These are phyloP conservation scores for Ailurus styani DNA, from an alignment of 2,113 vertebrate genomes.

Conservation along the genomic window DNA sequence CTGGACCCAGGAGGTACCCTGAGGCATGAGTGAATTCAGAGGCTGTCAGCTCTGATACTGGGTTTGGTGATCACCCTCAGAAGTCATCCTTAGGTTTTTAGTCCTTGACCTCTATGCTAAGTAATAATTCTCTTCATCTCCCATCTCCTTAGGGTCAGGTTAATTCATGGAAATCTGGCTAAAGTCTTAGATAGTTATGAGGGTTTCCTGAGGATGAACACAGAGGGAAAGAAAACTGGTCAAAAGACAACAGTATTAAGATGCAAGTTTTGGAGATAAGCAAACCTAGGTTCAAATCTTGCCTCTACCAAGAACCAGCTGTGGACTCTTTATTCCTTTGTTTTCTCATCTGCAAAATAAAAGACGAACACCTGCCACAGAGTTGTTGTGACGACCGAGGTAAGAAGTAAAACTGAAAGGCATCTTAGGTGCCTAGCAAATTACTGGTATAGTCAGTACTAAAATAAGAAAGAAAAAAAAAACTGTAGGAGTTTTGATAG, in stretches of 20 bases:
- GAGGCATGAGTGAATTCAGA: background rate
- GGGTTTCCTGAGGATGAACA: background rate
- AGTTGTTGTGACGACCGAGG: background rate
- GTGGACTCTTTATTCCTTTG: background rate
- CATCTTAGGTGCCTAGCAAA: background rate
- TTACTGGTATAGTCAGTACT: background rate
- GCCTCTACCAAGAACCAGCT: background rate
- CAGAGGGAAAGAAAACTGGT: background rate
- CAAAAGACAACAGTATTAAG: background rate
- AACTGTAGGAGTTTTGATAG: background rate
- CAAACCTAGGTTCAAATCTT: rapidly evolving
- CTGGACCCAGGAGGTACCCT: background rate
- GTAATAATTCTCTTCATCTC: background rate
- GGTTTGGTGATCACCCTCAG: background rate
- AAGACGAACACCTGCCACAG: background rate
- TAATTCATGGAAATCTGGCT: background rate
- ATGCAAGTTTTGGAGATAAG: background rate
- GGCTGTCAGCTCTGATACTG: background rate
- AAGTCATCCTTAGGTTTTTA: background rate
- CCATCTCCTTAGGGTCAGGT: background rate
- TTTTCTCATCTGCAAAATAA: background rate
- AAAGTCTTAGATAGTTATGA: background rate
- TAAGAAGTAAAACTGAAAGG: background rate
- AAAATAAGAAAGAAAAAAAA: background rate
- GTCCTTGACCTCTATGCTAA: background rate